Evolutionary conservation across 2,888 invertebrate genomes (phyloP).

Genomic region (Polydrusus pterygomalis): DNA sequence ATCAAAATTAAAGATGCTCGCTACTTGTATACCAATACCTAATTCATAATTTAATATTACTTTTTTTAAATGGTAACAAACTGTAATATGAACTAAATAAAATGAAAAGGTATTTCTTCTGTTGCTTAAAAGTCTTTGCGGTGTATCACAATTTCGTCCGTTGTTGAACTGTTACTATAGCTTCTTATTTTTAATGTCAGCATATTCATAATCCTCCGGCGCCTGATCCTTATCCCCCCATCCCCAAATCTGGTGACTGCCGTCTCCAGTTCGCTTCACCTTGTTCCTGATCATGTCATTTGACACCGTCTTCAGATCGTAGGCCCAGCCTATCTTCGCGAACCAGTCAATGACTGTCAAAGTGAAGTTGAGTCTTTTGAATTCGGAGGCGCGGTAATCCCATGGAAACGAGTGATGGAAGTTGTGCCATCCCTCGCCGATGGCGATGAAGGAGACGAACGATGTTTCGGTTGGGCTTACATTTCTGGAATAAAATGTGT

Average conservation of each 20-base stretch:
- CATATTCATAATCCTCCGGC: conserved; percentile 66
- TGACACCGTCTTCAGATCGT: conserved; percentile 88
- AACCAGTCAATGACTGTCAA: conserved; percentile 87
- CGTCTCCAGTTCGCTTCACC: conserved; percentile 72
- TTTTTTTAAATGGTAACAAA: no score
- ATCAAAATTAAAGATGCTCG: no score
- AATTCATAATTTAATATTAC: no score
- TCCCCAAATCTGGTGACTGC: conserved; percentile 79
- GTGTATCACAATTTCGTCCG: no score
- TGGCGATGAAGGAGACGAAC: conserved; percentile 79
- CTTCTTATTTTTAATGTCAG: conserved; percentile 65
- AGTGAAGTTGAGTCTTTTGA: conserved; percentile 81
- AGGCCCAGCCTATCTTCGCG: conserved; percentile 89
- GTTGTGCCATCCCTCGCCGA: conserved; percentile 91
- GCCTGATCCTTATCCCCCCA: conserved; percentile 84
- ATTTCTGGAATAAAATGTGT: conserved; percentile 66
- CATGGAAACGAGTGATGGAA: conserved; percentile 91
- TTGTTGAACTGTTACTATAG: neutral
- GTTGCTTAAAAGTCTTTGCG: no score
- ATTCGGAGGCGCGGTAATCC: conserved; percentile 77
- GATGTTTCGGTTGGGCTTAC: conserved; percentile 85
- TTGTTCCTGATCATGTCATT: conserved; percentile 80
- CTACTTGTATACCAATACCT: no score
- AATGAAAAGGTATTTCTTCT: no score
- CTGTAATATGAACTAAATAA: no score